phyloP scores from a whole-genome alignment of 2,113 vertebrate species.

The Aspiorhynchus laticeps region DNA sequence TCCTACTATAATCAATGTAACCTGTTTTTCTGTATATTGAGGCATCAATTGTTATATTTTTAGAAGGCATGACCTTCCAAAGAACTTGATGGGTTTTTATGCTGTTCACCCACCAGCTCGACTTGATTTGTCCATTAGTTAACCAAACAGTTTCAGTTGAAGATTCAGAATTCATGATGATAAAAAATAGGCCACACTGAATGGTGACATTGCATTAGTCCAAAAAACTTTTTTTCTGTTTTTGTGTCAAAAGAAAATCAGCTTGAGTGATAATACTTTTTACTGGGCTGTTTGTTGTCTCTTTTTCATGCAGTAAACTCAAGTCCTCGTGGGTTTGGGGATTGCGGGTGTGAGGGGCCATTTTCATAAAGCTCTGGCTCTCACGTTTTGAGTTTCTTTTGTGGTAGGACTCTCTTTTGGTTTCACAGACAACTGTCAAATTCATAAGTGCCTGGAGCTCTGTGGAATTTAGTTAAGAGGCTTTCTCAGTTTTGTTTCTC shows the following conservation, averaged over 20 bases:
- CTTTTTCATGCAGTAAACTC: conserved; percentile 7
- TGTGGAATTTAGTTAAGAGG: too few species aligned
- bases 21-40: neutral
- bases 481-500: neutral
- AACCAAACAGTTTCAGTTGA: neutral
- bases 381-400: neutral
- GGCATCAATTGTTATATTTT: neutral
- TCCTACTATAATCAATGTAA: neutral
- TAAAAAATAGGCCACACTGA: conserved; percentile 14
- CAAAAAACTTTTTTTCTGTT: neutral
- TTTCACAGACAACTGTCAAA: neutral
- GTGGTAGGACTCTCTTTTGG: neutral
- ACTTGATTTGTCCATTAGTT: conserved; percentile 4
- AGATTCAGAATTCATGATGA: neutral
- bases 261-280: conserved; percentile 24
- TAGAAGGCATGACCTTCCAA: conserved; percentile 1
- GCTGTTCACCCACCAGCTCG: neutral
- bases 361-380: neutral
- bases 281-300: conserved; percentile 24
- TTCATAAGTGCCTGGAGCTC: neutral
- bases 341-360: neutral
- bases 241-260: neutral
- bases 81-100: neutral
- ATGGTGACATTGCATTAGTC: conserved; percentile 36
- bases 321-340: neutral